Evolutionary conservation across 2,797 vertebrate species (phyloP), one percentile per base, ranked within the genome.

Genomic region (Phataginus tricuspis): DNA sequence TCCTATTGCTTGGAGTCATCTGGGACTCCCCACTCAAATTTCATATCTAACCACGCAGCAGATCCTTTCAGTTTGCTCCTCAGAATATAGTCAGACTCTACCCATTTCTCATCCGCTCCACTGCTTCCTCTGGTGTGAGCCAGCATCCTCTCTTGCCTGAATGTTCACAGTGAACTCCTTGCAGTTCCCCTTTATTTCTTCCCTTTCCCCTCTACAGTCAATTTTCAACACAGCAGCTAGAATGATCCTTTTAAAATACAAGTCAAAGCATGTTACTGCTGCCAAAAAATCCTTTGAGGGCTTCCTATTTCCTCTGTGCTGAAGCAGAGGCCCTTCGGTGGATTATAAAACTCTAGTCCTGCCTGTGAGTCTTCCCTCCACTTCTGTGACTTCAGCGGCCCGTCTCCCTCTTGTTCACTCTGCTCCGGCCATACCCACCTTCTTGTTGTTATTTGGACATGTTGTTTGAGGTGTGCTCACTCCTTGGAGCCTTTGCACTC

Each of bases 241-340:
- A 55, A 4, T 90, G 51, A 31, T 83, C n/a, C 42, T 93, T 96
- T 95, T 95, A 72, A 87, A 84, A 71, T 91, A 13, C 31, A 42
- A 88, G n/a, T 69, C 77, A 89, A 29, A 68, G 89, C 59, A 45
- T 89, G 59, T 94, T 72, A 80, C 53, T 27, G 71, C 49, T 94
- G 90, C 72, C 66, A 74, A 53, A 86, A 9, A 82, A 68, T 86
- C 59, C 66, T 90, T 69, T 15, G n/a, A 53, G 55, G 69, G 19
- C 63, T 89, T 93, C 37, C 37, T 85, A 0, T 68, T 91, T 86
- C 59, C 42, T 45, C 42, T 45, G 42, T 45, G 42, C 42, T 45
- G 42, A 83, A 94, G 18, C 71, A 87, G 51, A 61, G 15, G 79
- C 45, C 57, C 93, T 92, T 34, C 21, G n/a, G 57, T 78, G 55